These are phyloP conservation scores for Triops longicaudatus DNA, from an alignment of 1,140 invertebrate genomes.

Conservation along the genomic window DNA sequence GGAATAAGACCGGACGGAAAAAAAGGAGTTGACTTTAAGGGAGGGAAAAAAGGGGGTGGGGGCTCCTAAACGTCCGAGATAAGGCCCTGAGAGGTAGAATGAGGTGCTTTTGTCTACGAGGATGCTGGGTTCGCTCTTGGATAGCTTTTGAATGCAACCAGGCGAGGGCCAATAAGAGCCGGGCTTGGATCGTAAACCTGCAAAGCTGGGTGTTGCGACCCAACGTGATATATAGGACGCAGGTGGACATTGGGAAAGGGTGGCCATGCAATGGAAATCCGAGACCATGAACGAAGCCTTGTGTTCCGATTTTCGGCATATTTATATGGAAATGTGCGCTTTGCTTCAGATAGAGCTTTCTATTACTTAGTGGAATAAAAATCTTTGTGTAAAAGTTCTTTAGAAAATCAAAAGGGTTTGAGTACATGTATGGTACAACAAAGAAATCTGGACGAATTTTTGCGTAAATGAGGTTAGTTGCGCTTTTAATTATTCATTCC, in stretches of 20 bases:
- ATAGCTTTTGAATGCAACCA: constrained; percentile 12
- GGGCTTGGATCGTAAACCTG: not conserved
- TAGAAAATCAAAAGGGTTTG: too few relatives aligned
- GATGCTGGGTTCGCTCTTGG: not conserved
- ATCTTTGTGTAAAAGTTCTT: too few relatives aligned
- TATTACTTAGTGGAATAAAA: too few relatives aligned
- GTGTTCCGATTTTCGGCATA: too few relatives aligned
- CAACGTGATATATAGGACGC: not conserved
- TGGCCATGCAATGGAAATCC: not conserved
- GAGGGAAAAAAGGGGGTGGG: not conserved
- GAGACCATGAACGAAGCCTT: too few relatives aligned
- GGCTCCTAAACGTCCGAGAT: constrained; percentile 1
- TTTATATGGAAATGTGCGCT: too few relatives aligned
- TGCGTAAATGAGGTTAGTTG: too few relatives aligned
- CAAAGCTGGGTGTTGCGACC: not conserved
- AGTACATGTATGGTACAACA: too few relatives aligned
- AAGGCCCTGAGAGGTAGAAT: not conserved
- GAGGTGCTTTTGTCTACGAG: not conserved
- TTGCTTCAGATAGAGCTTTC: too few relatives aligned
- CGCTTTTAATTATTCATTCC: too few relatives aligned
- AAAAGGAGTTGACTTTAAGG: not conserved
- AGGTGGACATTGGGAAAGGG: constrained; percentile 10
- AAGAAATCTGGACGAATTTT: too few relatives aligned
- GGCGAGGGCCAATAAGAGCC: not conserved
- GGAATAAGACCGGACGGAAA: not conserved